Base-by-base conservation (phyloP, 2,888 invertebrate species). In the Meghimatium bilineatum region DNA sequence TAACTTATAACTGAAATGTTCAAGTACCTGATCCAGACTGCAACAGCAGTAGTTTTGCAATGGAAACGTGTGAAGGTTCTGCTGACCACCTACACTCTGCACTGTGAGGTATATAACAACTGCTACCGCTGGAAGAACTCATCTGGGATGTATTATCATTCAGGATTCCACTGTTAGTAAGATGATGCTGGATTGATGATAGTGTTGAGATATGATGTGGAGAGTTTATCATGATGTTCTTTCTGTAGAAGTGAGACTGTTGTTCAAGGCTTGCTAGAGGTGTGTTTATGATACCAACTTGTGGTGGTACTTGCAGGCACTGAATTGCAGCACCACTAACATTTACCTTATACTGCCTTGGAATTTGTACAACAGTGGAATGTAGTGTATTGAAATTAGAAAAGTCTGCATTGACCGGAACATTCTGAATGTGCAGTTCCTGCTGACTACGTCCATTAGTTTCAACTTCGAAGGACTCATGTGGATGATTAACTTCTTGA, bases 51-150 rank as follows among this genome's bases (percentile, higher is more conserved):
- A 0, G 20, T 17, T 77, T 77, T 23, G 29, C n/a, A 0, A 77
- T 3, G 14, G 76, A 77, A 38, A 12, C 63, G 20, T 26, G 76
- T 38, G 76, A 77, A 17, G 1, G 60, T 20, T n/a, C 76, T n/a
- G 34, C n/a, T n/a, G 36, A 8, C 76, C 56, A 63, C 29, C n/a
- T 36, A 5, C 6, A 34, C 38, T 77, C 76, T 36, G 60, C 63
- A 77, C 63, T 63, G 5, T 34, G 23, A 23, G 76, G 32, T 60
- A 77, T 17, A 60, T 63, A 26, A 38, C n/a, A 77, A 38, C 76
- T 77, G n/a, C 38, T 36, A 49, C 63, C 38, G 17, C 76, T 77
- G 38, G 63, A 77, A 14, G 63, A 63, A n/a, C 76, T 77, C 36
- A 63, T 63, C 12, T 60, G 60, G 63, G 76, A 34, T 26, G 36